Evolutionary conservation across 2,888 invertebrate species (phyloP).

Genomic region (Eilema depressum): DNA sequence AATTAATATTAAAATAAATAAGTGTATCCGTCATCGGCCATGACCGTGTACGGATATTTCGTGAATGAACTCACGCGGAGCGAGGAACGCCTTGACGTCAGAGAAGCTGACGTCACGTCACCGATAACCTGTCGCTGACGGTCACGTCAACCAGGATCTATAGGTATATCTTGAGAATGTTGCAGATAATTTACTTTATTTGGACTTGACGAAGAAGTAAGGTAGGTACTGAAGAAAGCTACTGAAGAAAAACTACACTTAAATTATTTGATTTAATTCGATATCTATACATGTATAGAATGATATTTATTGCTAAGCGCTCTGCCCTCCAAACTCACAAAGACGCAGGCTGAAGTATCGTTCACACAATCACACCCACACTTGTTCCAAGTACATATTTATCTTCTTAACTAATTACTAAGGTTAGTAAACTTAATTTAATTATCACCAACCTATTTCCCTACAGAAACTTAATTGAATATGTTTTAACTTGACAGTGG

Average conservation of each 20-base stretch:
- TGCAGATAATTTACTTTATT: neutral
- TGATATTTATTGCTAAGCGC: too few species aligned
- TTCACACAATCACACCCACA: too few species aligned
- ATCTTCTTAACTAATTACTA: neutral
- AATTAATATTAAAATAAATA: conserved; percentile 8
- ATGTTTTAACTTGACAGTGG: neutral
- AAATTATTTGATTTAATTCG: too few species aligned
- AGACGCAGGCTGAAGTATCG: too few species aligned
- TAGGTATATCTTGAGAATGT: neutral
- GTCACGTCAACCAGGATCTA: conserved; percentile 57
- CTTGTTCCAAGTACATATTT: too few species aligned
- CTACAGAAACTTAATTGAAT: neutral
- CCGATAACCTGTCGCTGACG: conserved; percentile 56
- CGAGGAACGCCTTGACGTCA: conserved; percentile 70
- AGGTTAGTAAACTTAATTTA: neutral
- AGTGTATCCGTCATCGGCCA: conserved; percentile 54
- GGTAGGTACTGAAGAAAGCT: neutral
- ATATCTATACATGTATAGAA: neutral
- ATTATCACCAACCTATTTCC: too few species aligned
- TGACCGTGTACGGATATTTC: conserved; percentile 74
- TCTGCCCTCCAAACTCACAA: too few species aligned
- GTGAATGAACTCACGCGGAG: conserved; percentile 80
- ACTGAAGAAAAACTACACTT: neutral
- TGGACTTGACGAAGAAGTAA: neutral
- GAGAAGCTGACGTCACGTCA: conserved; percentile 65